A percentile compares a stretch with the other conserved stretches of the same genome.
These are phyloP conservation scores for Myotis yumanensis DNA, from an alignment of 2,113 vertebrate species.

Conservation along the genomic window DNA sequence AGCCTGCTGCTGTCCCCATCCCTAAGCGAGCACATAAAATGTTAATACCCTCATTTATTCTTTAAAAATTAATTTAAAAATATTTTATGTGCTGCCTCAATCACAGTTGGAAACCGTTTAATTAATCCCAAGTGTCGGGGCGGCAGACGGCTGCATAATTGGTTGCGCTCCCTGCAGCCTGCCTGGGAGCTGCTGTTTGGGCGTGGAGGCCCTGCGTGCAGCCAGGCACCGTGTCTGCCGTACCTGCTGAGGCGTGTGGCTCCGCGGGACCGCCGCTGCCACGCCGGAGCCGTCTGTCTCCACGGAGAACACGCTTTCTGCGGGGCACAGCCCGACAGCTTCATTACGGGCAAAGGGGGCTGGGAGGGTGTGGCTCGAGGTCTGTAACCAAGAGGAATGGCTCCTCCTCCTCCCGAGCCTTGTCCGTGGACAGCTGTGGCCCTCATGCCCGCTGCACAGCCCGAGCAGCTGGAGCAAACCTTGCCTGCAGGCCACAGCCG, in stretches of 20 bases:
- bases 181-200: background rate
- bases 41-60: conserved; percentile 65
- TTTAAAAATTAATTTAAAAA: conserved; percentile 70
- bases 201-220: background rate
- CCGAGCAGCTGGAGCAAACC: background rate
- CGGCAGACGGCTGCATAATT: conserved; percentile 39
- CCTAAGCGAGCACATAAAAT: background rate
- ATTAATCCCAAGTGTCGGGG: conserved; percentile 54
- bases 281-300: conserved; percentile 50
- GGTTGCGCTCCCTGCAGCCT: conserved; percentile 40
- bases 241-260: rapidly evolving
- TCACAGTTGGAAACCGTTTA: conserved; percentile 65
- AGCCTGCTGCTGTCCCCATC: background rate
- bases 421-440: rapidly evolving
- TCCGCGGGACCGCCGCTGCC: background rate
- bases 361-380: background rate
- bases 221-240: background rate
- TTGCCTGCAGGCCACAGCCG: background rate
- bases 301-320: background rate
- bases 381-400: background rate
- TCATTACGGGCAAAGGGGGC: rapidly evolving
- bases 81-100: conserved; percentile 9
- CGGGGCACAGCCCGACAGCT: background rate
- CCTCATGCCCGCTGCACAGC: background rate
- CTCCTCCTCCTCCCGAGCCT: background rate